Conservation (phyloP, 2,888 invertebrate species). For the Brachypalpus laphriformis region DNA sequence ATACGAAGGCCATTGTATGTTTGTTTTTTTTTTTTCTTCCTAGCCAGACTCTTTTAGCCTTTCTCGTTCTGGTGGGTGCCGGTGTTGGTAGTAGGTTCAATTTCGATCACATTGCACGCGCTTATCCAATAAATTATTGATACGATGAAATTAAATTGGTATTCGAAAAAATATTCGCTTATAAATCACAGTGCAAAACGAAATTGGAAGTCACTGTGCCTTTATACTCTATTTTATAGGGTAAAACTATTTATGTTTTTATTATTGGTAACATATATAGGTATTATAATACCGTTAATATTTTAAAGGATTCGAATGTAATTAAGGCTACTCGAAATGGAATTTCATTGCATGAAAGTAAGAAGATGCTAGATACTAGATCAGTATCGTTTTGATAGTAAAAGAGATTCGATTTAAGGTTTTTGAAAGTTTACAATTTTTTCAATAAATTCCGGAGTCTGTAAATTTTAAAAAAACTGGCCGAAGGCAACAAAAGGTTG, state of each 20-base stretch:
- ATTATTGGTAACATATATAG: not conserved
- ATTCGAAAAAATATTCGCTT: slow-evolving; percentile 63
- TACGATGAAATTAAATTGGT: slow-evolving; percentile 71
- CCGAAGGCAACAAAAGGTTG: no score
- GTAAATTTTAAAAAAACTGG: no score
- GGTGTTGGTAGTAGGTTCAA: slow-evolving; percentile 40
- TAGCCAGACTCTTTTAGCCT: slow-evolving; percentile 14
- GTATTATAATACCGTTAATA: no score
- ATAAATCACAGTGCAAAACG: slow-evolving; percentile 57
- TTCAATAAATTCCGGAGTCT: no score
- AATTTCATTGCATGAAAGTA: no score
- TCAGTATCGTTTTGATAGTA: no score
- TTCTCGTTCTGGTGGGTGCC: slow-evolving; percentile 1
- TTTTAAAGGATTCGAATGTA: no score
- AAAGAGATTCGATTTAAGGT: no score
- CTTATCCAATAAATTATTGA: slow-evolving; percentile 69
- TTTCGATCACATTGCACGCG: slow-evolving; percentile 71
- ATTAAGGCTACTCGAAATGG: no score
- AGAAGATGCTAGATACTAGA: no score
- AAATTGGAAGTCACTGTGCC: slow-evolving; percentile 56
- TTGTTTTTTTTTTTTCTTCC: not conserved
- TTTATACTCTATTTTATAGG: slow-evolving; percentile 15
- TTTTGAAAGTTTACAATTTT: no score
- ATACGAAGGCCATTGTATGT: slow-evolving; percentile 35
- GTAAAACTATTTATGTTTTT: not conserved